These are phyloP conservation scores for Cryptus viduatorius DNA, from an alignment of 2,888 invertebrate species.

Conservation along the genomic window DNA sequence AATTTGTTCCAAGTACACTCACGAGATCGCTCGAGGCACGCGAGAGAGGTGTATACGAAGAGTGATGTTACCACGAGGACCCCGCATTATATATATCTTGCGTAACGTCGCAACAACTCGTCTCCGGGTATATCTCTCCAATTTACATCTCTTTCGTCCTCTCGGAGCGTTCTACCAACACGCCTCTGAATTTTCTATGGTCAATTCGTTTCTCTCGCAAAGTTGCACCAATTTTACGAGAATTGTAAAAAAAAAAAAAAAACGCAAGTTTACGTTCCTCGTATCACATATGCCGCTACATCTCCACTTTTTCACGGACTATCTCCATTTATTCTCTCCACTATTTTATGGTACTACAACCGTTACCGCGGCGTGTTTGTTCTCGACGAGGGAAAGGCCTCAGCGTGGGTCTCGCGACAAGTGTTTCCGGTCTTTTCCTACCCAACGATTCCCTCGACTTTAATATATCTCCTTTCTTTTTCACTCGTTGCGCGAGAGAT, in stretches of 20 bases:
- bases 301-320: not conserved
- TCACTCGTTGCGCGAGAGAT: conserved; percentile 18
- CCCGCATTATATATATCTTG: conserved; percentile 38
- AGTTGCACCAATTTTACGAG: conserved; percentile 14
- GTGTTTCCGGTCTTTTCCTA: conserved; percentile 44
- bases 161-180: conserved; percentile 14
- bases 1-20: conserved; percentile 53
- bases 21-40: conserved; percentile 28
- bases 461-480: not conserved
- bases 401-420: not conserved
- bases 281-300: not conserved
- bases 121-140: conserved; percentile 13
- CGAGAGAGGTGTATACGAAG: conserved; percentile 12
- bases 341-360: conserved; percentile 19
- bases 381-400: not conserved
- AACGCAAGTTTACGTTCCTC: not conserved
- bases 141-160: conserved; percentile 20
- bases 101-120: conserved; percentile 48
- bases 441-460: not conserved
- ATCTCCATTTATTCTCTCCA: not conserved
- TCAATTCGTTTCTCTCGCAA: conserved; percentile 6
- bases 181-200: conserved; percentile 12
- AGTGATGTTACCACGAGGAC: conserved; percentile 36
- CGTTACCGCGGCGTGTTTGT: conserved; percentile 4
- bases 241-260: not conserved